Conservation (phyloP, 64 coral and sea anemone species). For the Catalaphyllia jardinei region DNA sequence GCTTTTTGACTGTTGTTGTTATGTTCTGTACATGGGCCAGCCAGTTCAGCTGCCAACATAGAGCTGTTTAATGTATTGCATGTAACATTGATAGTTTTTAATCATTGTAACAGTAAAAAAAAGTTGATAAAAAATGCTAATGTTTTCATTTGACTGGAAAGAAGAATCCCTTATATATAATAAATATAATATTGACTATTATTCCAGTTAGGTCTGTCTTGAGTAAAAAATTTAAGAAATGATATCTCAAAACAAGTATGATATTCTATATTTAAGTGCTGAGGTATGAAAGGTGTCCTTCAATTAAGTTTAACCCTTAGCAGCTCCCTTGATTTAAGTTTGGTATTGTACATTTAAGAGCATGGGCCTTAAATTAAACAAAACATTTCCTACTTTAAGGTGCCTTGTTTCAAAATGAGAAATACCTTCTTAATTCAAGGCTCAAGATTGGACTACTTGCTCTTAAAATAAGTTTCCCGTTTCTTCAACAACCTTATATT, state of each 20-base stretch:
- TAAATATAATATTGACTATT: neutral
- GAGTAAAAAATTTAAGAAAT: neutral
- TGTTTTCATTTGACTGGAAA: slow-evolving; percentile 11
- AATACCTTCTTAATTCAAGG: too few species aligned
- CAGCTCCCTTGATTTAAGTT: too few species aligned
- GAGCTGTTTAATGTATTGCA: neutral
- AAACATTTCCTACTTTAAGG: too few species aligned
- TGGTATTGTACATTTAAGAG: too few species aligned
- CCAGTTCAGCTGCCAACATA: slow-evolving; percentile 3
- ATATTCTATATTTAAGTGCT: neutral
- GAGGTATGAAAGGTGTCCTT: neutral
- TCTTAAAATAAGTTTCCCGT: too few species aligned
- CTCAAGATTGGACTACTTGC: too few species aligned
- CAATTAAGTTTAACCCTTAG: too few species aligned
- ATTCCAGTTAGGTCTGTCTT: neutral
- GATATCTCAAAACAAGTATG: neutral
- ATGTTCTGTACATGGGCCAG: slow-evolving; percentile 12
- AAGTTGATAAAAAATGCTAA: neutral
- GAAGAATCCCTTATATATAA: neutral
- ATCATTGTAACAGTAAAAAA: neutral
- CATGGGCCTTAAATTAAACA: neutral
- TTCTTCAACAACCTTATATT: slow-evolving; percentile 17
- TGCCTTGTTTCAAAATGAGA: too few species aligned
- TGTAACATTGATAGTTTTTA: neutral
- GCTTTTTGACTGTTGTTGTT: slow-evolving; percentile 1